Conservation (phyloP, 2,113 vertebrate species). For the Uropsilus gracilis region DNA sequence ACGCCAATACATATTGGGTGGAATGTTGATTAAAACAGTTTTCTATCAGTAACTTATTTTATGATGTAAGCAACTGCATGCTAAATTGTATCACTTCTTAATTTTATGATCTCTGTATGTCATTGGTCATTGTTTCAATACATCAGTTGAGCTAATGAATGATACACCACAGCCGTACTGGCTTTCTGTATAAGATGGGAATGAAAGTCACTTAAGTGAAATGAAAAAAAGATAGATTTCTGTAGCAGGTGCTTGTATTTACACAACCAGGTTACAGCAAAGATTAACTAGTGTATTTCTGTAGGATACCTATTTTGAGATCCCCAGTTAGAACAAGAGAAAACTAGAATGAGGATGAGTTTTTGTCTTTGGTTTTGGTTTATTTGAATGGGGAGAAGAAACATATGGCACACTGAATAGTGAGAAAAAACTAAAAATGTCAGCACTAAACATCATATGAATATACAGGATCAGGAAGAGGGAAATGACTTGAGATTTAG, state of each 20-base stretch:
- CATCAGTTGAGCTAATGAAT: background rate
- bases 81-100: background rate
- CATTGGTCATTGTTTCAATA: background rate
- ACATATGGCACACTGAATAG: background rate
- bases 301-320: background rate
- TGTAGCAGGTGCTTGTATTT: accelerated
- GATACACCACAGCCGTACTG: background rate
- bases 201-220: background rate
- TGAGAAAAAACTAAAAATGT: background rate
- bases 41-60: background rate
- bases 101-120: background rate
- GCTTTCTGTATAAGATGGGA: background rate
- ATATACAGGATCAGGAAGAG: background rate
- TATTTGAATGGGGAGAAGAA: background rate
- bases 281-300: background rate
- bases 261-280: background rate
- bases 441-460: background rate
- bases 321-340: background rate
- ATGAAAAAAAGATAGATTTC: background rate
- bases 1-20: background rate
- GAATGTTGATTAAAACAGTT: background rate
- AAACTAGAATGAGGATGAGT: background rate
- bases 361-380: background rate
- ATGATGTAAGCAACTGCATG: background rate
- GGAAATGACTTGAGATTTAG: background rate